These are phyloP conservation scores for Yponomeuta evonymella DNA, from an alignment of 2,888 invertebrate genomes.

Conservation along the genomic window DNA sequence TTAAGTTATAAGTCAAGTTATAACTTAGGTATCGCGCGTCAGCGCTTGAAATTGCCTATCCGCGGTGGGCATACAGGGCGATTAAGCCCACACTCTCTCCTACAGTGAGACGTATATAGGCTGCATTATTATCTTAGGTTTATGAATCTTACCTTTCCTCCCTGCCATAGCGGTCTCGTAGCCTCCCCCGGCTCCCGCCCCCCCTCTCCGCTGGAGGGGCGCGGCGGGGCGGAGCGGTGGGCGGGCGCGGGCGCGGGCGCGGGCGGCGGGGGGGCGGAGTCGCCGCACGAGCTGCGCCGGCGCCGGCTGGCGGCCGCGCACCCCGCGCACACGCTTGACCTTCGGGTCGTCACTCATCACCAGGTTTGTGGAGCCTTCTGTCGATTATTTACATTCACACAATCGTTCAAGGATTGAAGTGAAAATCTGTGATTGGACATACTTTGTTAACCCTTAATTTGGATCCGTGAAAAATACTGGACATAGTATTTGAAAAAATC, in stretches of 20 bases:
- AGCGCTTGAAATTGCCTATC: too few relatives aligned
- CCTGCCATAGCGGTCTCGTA: slow-evolving; percentile 48
- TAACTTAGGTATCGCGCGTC: too few relatives aligned
- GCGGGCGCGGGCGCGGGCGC: slow-evolving; percentile 53
- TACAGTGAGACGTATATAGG: too few relatives aligned
- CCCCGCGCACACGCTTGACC: slow-evolving; percentile 71
- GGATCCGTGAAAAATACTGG: too few relatives aligned
- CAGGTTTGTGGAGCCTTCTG: background rate
- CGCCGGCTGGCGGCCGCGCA: slow-evolving; percentile 82
- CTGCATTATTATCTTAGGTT: background rate
- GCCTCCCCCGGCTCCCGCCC: slow-evolving; percentile 60
- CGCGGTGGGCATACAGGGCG: too few relatives aligned
- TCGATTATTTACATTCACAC: too few relatives aligned
- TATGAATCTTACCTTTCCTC: background rate
- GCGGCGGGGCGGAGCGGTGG: slow-evolving; percentile 57
- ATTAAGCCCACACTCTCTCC: background rate
- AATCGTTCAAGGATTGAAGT: too few relatives aligned
- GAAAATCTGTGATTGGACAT: too few relatives aligned
- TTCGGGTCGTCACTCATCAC: background rate
- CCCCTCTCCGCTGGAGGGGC: slow-evolving; percentile 60
- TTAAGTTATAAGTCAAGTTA: too few relatives aligned
- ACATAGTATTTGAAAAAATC: too few relatives aligned
- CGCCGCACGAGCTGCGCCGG: slow-evolving; percentile 82
- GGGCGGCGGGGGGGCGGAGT: slow-evolving; percentile 29
- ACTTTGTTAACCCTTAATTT: too few relatives aligned